A percentile compares a stretch with the other conserved stretches of the same genome.
Evolutionary conservation across 2,888 invertebrate species (phyloP).

Genomic region (Nomada fabriciana): DNA sequence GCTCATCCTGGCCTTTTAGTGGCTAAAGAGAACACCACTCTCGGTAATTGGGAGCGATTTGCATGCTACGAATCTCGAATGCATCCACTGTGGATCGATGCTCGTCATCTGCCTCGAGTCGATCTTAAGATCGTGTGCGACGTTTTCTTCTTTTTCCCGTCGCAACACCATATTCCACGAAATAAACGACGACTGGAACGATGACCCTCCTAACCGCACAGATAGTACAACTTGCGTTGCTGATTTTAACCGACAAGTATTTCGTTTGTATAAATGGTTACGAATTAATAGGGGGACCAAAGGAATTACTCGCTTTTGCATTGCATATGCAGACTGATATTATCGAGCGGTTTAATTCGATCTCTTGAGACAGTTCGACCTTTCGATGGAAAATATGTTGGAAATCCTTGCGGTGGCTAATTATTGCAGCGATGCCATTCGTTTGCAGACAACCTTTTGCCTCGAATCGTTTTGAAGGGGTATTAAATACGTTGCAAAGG

Average conservation of each 20-base stretch:
- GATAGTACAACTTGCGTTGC: not conserved
- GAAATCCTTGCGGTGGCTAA: not conserved
- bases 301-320: slow-evolving; percentile 17
- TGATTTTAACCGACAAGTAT: slow-evolving; percentile 1
- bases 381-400: slow-evolving; percentile 3
- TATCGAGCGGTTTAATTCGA: slow-evolving; percentile 4
- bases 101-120: not conserved
- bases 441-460: not conserved
- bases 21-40: slow-evolving; percentile 64
- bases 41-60: slow-evolving; percentile 68
- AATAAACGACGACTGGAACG: slow-evolving; percentile 8
- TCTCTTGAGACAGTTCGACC: slow-evolving; percentile 5
- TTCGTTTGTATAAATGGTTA: not conserved
- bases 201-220: not conserved
- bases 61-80: slow-evolving; percentile 59
- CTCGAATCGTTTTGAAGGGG: not conserved
- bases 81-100: slow-evolving; percentile 35
- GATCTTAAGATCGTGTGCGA: slow-evolving; percentile 17
- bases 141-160: not conserved
- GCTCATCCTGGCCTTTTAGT: slow-evolving; percentile 38
- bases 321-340: slow-evolving; percentile 13
- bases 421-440: not conserved
- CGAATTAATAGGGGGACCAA: not conserved
- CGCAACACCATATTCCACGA: not conserved
- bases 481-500: not conserved